Percentiles rank a stretch among this genome's conserved stretches.
These are phyloP conservation scores for Columba livia DNA, from an alignment of 2,113 vertebrate species.

Conservation along the genomic window DNA sequence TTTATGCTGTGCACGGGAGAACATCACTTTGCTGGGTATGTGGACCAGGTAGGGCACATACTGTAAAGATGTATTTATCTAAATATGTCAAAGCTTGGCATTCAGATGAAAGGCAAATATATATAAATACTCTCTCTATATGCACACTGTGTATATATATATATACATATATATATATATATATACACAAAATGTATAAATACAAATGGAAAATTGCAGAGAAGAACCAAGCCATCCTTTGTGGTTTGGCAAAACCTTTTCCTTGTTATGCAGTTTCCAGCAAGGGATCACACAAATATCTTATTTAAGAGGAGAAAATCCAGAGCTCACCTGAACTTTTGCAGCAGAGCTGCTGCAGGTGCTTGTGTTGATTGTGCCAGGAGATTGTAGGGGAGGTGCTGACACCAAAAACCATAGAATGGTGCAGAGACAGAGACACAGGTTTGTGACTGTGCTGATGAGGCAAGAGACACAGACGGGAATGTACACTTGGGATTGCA, in stretches of 20 bases:
- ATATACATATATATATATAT: too few species aligned
- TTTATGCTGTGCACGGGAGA: not conserved
- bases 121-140: not conserved
- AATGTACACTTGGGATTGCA: not conserved
- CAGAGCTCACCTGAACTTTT: not conserved
- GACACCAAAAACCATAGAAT: not conserved
- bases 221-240: not conserved
- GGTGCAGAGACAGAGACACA: too few species aligned
- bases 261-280: not conserved
- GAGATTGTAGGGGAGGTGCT: not conserved
- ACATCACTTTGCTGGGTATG: not conserved
- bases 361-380: rapidly evolving
- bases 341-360: too few species aligned
- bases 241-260: not conserved
- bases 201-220: not conserved
- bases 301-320: not conserved
- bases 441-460: rapidly evolving
- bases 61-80: not conserved
- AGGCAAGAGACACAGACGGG: not conserved
- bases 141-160: too few species aligned
- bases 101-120: not conserved
- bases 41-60: not conserved
- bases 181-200: not conserved
- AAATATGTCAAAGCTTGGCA: not conserved
- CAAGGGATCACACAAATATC: not conserved